Evolutionary conservation across 2,888 invertebrate genomes (phyloP), one percentile per base, ranked within the genome.

Genomic region (Sphecodes monilicornis): DNA sequence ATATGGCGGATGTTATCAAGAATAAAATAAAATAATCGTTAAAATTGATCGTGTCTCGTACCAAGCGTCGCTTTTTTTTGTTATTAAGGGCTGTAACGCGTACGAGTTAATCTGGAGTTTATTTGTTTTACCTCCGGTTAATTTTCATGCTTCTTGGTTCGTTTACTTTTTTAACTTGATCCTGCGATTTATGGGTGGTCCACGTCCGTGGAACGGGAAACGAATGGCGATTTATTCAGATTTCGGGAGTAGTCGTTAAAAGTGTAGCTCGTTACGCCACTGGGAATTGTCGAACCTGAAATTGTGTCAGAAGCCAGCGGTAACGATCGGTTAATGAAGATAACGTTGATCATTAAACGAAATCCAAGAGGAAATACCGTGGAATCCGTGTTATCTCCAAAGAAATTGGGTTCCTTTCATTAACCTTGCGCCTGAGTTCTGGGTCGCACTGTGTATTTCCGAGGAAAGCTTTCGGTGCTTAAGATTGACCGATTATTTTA

Each of bases 261-360:
- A 57, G 43, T 29, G 41, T 4, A 8, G n/a, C 26, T 66, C n/a
- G 50, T 83, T 83, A 83, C 60, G 76, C 60, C 69, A 66, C 13
- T 80, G 80, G 80, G 10, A 29, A n/a, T 10, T 13, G 39, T 64
- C 72, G 22, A 39, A 74, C 54, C 36, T 32, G 84, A 76, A 85
- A 69, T 80, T 57, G 69, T 50, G 72, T 80, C 77, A 4, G 57
- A 72, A 71, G 64, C 32, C 66, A 46, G 71, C 74, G 76, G 71
- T 80, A 80, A 86, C 72, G 85, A 85, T 78, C 70, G 29, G 70
- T 80, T 79, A 85, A 85, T 57, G 82, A 85, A 73, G 70, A 82
- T 79, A 80, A 77, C 75, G 76, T 57, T 32, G 74, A 22, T 36
- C 85, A 81, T 85, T 85, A 86, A 86, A 77, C 26, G 84, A 64